Conservation (phyloP, 2,888 invertebrate species). For the Neuroscelio doddi region DNA sequence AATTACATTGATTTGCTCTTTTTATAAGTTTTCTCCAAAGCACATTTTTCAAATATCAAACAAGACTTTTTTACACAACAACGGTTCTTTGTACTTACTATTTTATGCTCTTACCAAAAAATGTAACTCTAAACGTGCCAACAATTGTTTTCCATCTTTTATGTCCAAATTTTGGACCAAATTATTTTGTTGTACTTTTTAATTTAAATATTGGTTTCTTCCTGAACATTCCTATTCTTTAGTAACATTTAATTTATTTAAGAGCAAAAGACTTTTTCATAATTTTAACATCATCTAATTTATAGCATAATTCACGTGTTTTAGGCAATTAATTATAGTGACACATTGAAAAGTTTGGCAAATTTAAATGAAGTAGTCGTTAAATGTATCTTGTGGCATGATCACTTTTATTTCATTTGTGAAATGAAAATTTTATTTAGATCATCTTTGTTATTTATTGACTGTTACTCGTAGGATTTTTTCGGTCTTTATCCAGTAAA, state of each 20-base stretch:
- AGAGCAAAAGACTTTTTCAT: constrained; percentile 57
- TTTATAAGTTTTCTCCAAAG: too few species aligned
- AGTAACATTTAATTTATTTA: constrained; percentile 62
- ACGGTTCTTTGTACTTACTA: constrained; percentile 6
- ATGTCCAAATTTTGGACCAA: too few species aligned
- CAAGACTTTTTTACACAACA: background rate
- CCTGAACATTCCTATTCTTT: constrained; percentile 59
- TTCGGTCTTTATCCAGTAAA: background rate
- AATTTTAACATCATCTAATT: background rate
- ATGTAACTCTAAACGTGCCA: constrained; percentile 25
- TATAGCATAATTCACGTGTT: background rate
- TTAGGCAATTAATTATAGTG: constrained; percentile 17
- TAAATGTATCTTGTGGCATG: background rate
- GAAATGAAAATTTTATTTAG: constrained; percentile 21
- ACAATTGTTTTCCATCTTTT: constrained; percentile 28
- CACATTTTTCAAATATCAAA: too few species aligned
- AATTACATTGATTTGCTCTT: too few species aligned
- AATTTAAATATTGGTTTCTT: too few species aligned
- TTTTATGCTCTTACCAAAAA: constrained; percentile 3
- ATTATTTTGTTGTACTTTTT: too few species aligned
- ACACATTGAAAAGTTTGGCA: constrained; percentile 32
- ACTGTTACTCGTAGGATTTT: background rate
- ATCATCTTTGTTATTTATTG: constrained; percentile 10
- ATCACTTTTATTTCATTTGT: background rate
- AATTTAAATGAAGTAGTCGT: constrained; percentile 36